Base-by-base conservation (phyloP, 1,140 invertebrate genomes). In the Tribolium madens region DNA sequence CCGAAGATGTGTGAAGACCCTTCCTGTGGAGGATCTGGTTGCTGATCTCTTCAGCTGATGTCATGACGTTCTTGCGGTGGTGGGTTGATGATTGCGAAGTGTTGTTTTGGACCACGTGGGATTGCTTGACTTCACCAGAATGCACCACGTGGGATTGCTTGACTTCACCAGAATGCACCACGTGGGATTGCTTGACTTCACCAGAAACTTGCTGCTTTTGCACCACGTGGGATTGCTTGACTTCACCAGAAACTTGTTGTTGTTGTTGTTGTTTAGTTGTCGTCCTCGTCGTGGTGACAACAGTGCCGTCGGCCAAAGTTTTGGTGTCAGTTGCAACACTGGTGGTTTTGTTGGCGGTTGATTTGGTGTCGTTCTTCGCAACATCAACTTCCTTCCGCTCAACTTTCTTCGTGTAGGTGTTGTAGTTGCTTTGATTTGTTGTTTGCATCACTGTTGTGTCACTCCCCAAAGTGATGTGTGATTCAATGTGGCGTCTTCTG, bases 1-100 rank as follows among this genome's bases (percentile, higher is more conserved):
- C 87, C 1, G 89, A 88, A 0, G 89, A 89, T 0, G 88, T 86
- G 1, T 88, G 85, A 9, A 88, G 85, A 15, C 91, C 91, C 81
- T 93, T 93, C 9, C 94, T 89, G 83, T 95, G 93, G 2, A 96
- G 88, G 14, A 95, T 91, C 13, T 93, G 88, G 79, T 96, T 95
- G 21, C 87, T 90, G 0, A 93, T 89, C 80, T 94, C 91, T 0
- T 90, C 88, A n/a, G 92, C 90, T 0, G 92, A 92, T 0, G 92
- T 90, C 57, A 95, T 91, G 15, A 94, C 88, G 48, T 91, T 94
- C 78, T 92, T 92, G 9, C 92, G 88, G 80, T 92, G 91, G 74
- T 89, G 88, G 6, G 80, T 48, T 79, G 78, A 10, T 33, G 21
- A 21, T 57, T 47, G 14, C 70, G 47, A 6, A 3, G 6, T 31